A percentile compares a stretch with the other conserved stretches of the same genome.
Conservation (phyloP, 1,140 invertebrate genomes). For the Cyclina sinensis region DNA sequence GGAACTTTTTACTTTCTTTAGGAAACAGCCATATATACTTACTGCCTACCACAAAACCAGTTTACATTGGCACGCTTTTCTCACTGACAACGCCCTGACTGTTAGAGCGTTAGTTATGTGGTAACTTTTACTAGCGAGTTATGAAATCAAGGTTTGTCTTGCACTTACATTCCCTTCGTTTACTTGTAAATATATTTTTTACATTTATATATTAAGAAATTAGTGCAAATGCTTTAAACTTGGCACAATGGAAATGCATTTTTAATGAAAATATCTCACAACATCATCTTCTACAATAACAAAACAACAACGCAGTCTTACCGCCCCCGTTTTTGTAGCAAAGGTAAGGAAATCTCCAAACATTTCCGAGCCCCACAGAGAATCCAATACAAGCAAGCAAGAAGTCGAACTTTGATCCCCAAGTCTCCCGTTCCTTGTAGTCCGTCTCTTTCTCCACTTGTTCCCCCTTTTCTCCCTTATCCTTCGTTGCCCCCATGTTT, state of each 20-base stretch:
- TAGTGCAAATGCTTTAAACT: background rate
- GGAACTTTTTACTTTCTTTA: too few relatives aligned
- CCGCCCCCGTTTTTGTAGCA: conserved; percentile 87
- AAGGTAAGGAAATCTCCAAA: conserved; percentile 87
- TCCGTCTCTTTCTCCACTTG: conserved; percentile 13
- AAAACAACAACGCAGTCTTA: conserved; percentile 41
- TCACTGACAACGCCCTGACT: too few relatives aligned
- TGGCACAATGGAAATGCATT: background rate
- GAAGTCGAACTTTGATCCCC: conserved; percentile 87
- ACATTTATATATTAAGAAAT: background rate
- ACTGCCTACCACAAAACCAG: too few relatives aligned
- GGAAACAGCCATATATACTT: too few relatives aligned
- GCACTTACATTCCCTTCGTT: too few relatives aligned
- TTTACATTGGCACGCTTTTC: too few relatives aligned
- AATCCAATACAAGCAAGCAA: conserved; percentile 86
- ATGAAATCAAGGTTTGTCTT: too few relatives aligned
- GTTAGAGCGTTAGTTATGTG: too few relatives aligned
- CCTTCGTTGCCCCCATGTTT: background rate
- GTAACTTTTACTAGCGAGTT: too few relatives aligned
- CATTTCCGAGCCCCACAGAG: conserved; percentile 87
- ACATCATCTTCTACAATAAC: background rate
- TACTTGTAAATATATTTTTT: background rate
- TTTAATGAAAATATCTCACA: background rate
- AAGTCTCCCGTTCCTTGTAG: conserved; percentile 88
- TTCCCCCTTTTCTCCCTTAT: background rate